Conservation (phyloP, 2,113 vertebrate species). For the Vimba vimba region DNA sequence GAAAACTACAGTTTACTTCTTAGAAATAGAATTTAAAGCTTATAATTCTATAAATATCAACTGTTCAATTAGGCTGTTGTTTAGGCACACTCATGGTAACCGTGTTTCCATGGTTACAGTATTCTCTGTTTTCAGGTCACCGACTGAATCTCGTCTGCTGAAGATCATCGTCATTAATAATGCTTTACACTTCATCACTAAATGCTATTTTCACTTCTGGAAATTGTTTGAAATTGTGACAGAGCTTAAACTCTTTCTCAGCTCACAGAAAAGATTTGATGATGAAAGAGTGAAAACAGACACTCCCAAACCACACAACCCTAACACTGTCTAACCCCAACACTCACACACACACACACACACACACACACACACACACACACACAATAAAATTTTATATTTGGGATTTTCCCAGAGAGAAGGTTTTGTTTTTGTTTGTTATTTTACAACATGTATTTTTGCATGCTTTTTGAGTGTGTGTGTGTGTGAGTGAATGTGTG, state of each 20-base stretch:
- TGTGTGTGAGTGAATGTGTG: no score
- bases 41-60: neutral
- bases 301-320: neutral
- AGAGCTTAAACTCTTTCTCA: conserved; percentile 3
- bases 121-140: neutral
- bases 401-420: no score
- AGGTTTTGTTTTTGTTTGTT: no score
- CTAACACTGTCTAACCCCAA: neutral
- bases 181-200: neutral
- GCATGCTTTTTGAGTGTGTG: no score
- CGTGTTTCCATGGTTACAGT: neutral
- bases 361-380: no score
- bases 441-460: no score
- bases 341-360: no score
- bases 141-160: neutral
- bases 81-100: neutral
- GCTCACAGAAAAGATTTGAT: neutral
- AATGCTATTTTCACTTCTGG: neutral
- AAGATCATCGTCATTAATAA: neutral
- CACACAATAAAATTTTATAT: no score
- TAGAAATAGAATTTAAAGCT: neutral
- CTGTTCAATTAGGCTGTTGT: neutral
- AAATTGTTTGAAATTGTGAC: neutral
- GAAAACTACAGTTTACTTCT: neutral
- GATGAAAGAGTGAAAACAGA: conserved; percentile 16